A percentile compares a stretch with the other conserved stretches of the same genome.
phyloP scores from a whole-genome alignment of 1,140 invertebrate species.

The Drosophila repleta region DNA sequence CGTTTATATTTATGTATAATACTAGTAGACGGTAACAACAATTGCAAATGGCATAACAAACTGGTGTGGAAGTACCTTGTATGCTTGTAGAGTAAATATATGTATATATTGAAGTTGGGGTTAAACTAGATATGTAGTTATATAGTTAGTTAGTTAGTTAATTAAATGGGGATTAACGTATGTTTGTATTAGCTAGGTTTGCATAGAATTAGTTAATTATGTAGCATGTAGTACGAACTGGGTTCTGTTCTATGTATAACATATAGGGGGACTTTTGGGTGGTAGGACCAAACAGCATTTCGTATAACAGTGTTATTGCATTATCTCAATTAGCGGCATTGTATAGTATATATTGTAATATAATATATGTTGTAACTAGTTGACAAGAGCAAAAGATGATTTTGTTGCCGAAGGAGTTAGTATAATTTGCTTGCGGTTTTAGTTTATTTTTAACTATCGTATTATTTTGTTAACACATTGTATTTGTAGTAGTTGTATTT shows the following conservation, averaged over 20 bases:
- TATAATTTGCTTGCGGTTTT: conserved; percentile 43
- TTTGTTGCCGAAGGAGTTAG: conserved; percentile 29
- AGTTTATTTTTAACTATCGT: conserved; percentile 42
- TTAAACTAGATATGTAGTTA: conserved; percentile 5
- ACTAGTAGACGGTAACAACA: conserved; percentile 20
- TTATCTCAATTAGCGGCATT: conserved; percentile 32
- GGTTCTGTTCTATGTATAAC: conserved; percentile 19
- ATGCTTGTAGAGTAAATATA: conserved; percentile 28
- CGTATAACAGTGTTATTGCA: conserved; percentile 30
- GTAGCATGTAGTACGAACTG: conserved; percentile 30
- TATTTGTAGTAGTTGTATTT: conserved; percentile 5
- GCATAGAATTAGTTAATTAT: conserved; percentile 50
- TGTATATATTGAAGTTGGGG: conserved; percentile 22
- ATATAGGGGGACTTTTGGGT: conserved; percentile 12
- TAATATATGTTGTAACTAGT: conserved; percentile 32
- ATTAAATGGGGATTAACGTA: conserved; percentile 19
- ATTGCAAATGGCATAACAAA: conserved; percentile 13
- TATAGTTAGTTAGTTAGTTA: not conserved
- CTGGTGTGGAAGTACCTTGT: conserved; percentile 14
- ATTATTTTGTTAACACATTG: conserved; percentile 19
- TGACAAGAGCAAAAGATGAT: conserved; percentile 10
- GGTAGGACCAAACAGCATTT: conserved; percentile 43
- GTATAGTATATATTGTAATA: conserved; percentile 17
- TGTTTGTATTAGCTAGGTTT: conserved; percentile 27
- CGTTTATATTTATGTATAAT: conserved; percentile 3